These are phyloP conservation scores for Acleris cristana DNA, from an alignment of 2,888 invertebrate genomes.

Conservation along the genomic window DNA sequence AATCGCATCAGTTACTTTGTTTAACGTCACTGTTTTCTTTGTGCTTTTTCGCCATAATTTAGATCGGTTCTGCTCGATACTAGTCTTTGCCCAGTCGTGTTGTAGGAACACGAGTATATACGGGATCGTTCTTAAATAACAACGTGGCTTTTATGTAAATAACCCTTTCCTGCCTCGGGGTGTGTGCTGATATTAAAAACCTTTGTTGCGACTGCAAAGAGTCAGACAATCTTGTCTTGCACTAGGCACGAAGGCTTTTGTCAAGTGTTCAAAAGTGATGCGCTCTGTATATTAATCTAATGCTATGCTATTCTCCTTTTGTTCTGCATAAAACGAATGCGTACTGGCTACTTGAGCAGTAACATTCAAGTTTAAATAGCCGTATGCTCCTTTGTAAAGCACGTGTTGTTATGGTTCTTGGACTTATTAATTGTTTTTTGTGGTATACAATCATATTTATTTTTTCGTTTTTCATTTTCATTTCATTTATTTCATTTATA, in stretches of 20 bases:
- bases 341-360: neutral
- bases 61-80: neutral
- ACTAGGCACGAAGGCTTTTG: constrained; percentile 42
- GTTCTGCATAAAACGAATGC: constrained; percentile 25
- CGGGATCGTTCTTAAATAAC: constrained; percentile 74
- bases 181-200: constrained; percentile 78
- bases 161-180: constrained; percentile 68
- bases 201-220: constrained; percentile 66
- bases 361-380: no score
- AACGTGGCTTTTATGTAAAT: constrained; percentile 78
- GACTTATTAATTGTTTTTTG: no score
- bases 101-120: constrained; percentile 58
- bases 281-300: constrained; percentile 38
- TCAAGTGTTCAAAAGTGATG: constrained; percentile 44
- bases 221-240: constrained; percentile 60
- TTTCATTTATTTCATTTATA: no score
- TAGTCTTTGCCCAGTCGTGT: constrained; percentile 43
- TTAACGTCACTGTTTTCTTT: no score
- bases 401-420: neutral
- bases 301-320: constrained; percentile 53
- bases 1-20: no score
- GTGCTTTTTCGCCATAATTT: neutral
- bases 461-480: no score
- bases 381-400: neutral
- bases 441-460: no score